Conservation (phyloP, 1,140 invertebrate genomes). For the Camponotus floridanus region DNA sequence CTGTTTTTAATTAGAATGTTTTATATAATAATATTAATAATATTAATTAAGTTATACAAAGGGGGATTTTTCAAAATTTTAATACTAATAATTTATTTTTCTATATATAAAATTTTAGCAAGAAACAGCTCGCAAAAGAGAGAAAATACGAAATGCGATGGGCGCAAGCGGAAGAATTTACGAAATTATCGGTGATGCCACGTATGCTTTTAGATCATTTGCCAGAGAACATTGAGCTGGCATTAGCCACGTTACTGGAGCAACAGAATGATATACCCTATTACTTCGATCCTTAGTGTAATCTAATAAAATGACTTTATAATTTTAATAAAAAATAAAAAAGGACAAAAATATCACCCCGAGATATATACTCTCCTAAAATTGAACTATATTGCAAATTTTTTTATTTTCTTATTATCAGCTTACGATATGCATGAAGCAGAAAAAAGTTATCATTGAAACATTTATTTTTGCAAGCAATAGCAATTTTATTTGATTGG, state of each 20-base stretch:
- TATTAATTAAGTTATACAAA: background rate
- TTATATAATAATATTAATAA: no score
- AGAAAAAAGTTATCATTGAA: no score
- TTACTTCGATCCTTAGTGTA: constrained; percentile 75
- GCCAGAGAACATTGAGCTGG: constrained; percentile 90
- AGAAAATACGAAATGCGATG: constrained; percentile 90
- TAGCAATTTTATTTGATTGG: no score
- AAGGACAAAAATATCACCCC: background rate
- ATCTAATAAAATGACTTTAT: constrained; percentile 43
- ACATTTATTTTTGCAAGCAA: no score
- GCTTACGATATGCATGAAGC: background rate
- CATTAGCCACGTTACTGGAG: constrained; percentile 88
- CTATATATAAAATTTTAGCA: constrained; percentile 53
- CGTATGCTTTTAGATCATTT: constrained; percentile 92
- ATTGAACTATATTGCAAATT: background rate
- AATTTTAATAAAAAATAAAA: constrained; percentile 41
- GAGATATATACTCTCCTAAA: background rate
- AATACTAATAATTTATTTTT: constrained; percentile 24
- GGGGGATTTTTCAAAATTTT: background rate
- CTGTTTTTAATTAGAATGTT: background rate
- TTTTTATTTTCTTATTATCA: background rate
- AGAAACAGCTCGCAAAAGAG: constrained; percentile 79
- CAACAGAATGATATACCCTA: constrained; percentile 81
- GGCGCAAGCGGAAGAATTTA: constrained; percentile 91
- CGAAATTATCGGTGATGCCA: constrained; percentile 91